phyloP scores from a whole-genome alignment of 2,113 vertebrate genomes.

The Cranoglanis bouderius region DNA sequence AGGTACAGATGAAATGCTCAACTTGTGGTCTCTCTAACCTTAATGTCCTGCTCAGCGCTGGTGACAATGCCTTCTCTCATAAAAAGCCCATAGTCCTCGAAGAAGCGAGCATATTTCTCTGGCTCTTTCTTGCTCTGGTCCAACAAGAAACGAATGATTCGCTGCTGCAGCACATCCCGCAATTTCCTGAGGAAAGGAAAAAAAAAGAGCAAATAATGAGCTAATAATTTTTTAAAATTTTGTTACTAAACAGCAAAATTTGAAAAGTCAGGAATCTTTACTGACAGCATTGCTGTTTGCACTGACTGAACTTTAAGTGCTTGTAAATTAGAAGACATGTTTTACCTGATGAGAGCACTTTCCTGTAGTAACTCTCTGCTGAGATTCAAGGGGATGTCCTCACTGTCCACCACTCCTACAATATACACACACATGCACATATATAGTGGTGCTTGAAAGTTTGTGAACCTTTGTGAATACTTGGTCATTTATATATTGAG shows the following conservation, averaged over 20 bases:
- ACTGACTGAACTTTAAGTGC: too few species aligned
- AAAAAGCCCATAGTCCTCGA: conserved; percentile 92
- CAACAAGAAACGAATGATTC: conserved; percentile 89
- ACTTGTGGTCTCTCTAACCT: conserved; percentile 69
- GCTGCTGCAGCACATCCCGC: conserved; percentile 87
- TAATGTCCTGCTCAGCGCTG: conserved; percentile 87
- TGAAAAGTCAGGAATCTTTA: neutral
- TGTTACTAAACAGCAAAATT: neutral
- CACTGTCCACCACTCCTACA: conserved; percentile 95
- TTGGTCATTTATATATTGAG: too few species aligned
- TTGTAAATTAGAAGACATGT: neutral
- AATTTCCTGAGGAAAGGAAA: conserved; percentile 82
- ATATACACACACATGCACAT: conserved; percentile 18
- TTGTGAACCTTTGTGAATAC: too few species aligned
- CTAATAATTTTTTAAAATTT: neutral
- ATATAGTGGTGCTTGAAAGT: too few species aligned
- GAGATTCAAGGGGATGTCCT: conserved; percentile 96
- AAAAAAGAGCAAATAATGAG: neutral
- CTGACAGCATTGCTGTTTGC: neutral
- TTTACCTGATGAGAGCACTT: conserved; percentile 89
- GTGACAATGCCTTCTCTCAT: conserved; percentile 97
- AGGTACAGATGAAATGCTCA: neutral
- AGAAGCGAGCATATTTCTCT: conserved; percentile 91
- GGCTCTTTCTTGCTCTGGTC: conserved; percentile 96
- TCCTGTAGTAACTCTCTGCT: conserved; percentile 97